phyloP scores from a whole-genome alignment of 64 coral and sea anemone species.

The Hydrozoanthus tunicans region DNA sequence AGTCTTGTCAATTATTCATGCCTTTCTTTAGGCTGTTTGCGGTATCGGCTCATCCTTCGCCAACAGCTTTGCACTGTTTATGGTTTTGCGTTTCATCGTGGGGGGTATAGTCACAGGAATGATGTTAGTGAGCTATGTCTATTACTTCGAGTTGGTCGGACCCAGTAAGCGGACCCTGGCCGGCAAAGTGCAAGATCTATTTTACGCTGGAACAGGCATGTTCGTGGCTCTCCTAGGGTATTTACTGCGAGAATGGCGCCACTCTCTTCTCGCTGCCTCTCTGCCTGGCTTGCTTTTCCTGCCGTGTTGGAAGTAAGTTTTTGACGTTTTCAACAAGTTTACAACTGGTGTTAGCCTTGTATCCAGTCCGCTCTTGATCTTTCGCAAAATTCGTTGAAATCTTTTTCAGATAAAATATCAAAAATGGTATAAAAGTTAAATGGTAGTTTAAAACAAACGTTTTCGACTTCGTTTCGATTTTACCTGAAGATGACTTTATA shows the following conservation, averaged over 20 bases:
- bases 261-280: constrained; percentile 53
- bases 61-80: constrained; percentile 68
- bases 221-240: constrained; percentile 63
- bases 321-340: too few relatives aligned
- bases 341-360: too few relatives aligned
- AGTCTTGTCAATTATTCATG: too few relatives aligned
- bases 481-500: too few relatives aligned
- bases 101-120: constrained; percentile 54
- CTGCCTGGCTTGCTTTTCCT: constrained; percentile 59
- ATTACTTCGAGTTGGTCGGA: constrained; percentile 71
- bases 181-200: constrained; percentile 78
- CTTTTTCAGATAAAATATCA: not conserved
- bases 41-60: constrained; percentile 71
- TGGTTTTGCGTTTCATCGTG: constrained; percentile 69
- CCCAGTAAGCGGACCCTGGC: constrained; percentile 65
- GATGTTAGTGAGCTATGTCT: constrained; percentile 73
- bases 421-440: not conserved
- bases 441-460: too few relatives aligned
- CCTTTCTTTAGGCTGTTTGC: constrained; percentile 31
- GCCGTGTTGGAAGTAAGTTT: constrained; percentile 70
- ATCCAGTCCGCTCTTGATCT: too few relatives aligned
- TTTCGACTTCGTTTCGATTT: too few relatives aligned
- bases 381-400: not conserved
- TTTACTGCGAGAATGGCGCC: constrained; percentile 77
- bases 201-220: constrained; percentile 59